phyloP scores from a whole-genome alignment of 2,797 vertebrate genomes.

The Balearica regulorum region DNA sequence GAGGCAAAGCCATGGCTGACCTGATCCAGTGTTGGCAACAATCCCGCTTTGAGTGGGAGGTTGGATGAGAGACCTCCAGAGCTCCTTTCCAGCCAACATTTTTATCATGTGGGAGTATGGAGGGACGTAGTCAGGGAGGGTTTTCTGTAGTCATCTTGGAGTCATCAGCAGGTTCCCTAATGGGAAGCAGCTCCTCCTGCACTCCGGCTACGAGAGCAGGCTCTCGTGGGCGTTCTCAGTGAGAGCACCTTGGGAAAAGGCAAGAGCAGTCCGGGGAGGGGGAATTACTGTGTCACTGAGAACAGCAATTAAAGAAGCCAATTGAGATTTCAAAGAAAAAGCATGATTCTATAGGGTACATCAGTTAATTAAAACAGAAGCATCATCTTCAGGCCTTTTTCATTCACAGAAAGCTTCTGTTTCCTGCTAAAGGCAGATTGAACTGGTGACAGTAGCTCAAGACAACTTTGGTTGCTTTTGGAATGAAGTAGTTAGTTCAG shows the following conservation, averaged over 20 bases:
- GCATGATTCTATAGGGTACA: background rate
- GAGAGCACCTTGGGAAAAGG: background rate
- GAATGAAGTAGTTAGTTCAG: conserved; percentile 51
- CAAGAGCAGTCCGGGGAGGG: background rate
- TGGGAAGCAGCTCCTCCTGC: background rate
- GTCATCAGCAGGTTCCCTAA: background rate
- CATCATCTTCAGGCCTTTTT: conserved; percentile 16
- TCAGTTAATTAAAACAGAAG: conserved; percentile 58
- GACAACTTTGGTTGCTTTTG: conserved; percentile 40
- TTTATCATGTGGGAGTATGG: background rate
- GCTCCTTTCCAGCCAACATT: background rate
- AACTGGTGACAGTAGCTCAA: conserved; percentile 44
- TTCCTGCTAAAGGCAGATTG: conserved; percentile 20
- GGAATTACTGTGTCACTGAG: background rate
- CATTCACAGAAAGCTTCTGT: conserved; percentile 24
- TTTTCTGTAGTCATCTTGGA: background rate
- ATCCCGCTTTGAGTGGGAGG: background rate
- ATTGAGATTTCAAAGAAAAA: conserved; percentile 36
- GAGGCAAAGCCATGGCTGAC: background rate
- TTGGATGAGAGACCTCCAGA: background rate
- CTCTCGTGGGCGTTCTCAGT: background rate
- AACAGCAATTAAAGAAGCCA: conserved; percentile 30
- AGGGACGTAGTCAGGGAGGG: background rate
- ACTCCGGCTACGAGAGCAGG: background rate
- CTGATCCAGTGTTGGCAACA: background rate